Evolutionary conservation across 2,797 vertebrate species (phyloP).

Genomic region (Syngnathus acus): DNA sequence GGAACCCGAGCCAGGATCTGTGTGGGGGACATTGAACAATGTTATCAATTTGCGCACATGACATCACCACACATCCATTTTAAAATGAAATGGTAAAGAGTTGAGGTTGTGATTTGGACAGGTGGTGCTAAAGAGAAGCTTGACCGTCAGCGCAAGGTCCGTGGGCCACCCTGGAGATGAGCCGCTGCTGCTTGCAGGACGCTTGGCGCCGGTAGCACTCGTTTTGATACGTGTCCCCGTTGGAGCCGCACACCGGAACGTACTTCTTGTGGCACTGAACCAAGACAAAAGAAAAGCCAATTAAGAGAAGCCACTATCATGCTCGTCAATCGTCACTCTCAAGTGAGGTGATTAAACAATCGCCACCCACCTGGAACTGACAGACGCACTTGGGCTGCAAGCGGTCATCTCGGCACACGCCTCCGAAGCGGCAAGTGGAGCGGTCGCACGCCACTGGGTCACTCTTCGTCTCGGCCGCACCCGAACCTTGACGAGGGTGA

Average conservation of each 20-base stretch:
- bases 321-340: background rate
- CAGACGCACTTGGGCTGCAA: constrained; percentile 87
- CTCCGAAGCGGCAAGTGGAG: constrained; percentile 85
- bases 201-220: constrained; percentile 91
- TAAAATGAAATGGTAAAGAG: background rate
- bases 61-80: too few relatives aligned
- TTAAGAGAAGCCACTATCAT: background rate
- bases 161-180: constrained; percentile 80
- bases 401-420: constrained; percentile 85
- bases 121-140: background rate
- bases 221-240: constrained; percentile 95
- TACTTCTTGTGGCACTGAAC: constrained; percentile 90
- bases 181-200: constrained; percentile 88
- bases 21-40: background rate
- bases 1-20: constrained; percentile 88
- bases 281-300: background rate
- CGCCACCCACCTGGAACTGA: constrained; percentile 79
- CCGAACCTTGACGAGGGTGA: constrained; percentile 43
- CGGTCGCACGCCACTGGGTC: constrained; percentile 84
- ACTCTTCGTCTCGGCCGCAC: constrained; percentile 82
- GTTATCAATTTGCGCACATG: too few relatives aligned
- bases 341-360: too few relatives aligned
- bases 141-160: constrained; percentile 86
- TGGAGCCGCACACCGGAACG: constrained; percentile 90
- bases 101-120: background rate